Conservation (phyloP, 1,140 invertebrate species). For the Lepidurus couesii region DNA sequence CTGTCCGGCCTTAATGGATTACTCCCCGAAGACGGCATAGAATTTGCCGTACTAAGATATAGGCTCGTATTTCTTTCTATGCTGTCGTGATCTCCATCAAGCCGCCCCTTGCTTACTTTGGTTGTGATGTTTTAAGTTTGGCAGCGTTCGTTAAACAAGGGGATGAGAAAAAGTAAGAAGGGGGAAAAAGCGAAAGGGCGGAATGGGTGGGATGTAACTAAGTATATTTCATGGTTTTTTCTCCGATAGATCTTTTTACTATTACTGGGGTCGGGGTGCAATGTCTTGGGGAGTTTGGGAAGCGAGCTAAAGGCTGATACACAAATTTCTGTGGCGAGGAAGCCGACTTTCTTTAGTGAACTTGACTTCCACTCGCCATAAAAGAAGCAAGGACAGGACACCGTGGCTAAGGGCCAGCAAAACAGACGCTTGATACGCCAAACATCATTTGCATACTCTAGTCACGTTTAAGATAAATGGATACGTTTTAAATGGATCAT, state of each 20-base stretch:
- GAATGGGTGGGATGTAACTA: background rate
- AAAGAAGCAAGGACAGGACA: conserved; percentile 10
- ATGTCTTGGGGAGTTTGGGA: background rate
- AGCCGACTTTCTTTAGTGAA: background rate
- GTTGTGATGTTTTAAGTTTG: background rate
- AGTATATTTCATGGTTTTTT: background rate
- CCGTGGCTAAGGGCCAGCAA: background rate
- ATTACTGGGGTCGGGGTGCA: background rate
- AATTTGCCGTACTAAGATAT: background rate
- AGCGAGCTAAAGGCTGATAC: background rate
- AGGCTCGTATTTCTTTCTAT: background rate
- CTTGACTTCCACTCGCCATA: background rate
- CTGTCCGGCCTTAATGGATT: background rate
- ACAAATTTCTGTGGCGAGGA: background rate
- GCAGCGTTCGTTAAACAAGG: background rate
- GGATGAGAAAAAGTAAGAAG: background rate
- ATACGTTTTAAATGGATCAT: background rate
- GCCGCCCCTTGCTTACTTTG: conserved; percentile 6
- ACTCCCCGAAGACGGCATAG: background rate
- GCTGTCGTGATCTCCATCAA: background rate
- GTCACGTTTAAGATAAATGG: conserved; percentile 2
- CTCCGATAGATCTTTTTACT: background rate
- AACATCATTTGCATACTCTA: conserved; percentile 7
- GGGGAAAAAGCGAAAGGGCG: background rate
- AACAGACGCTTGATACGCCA: background rate